Conservation (phyloP, 2,888 invertebrate genomes). For the Nomada fucata region DNA sequence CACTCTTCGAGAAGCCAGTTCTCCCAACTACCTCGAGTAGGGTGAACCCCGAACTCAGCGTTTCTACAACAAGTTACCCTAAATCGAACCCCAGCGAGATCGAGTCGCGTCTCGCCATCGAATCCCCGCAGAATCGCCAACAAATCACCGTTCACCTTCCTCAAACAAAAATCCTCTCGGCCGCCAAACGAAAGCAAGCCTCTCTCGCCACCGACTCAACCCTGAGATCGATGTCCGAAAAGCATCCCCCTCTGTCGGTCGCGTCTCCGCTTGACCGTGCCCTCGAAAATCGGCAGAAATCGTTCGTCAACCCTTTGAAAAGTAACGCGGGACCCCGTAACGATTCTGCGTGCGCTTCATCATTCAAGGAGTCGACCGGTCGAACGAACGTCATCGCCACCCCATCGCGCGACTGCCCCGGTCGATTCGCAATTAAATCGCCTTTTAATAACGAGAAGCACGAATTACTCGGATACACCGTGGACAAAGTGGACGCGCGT, state of each 20-base stretch:
- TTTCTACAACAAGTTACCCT: neutral
- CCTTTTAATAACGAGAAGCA: conserved; percentile 51
- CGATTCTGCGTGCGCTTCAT: neutral
- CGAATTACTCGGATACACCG: neutral
- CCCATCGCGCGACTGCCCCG: neutral
- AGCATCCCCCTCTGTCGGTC: neutral
- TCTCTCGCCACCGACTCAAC: neutral
- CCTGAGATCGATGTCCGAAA: conserved; percentile 21
- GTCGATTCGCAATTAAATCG: conserved; percentile 56
- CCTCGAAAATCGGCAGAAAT: conserved; percentile 30
- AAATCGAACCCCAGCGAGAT: neutral
- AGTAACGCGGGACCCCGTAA: conserved; percentile 9
- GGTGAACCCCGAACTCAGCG: too few species aligned
- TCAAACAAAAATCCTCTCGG: neutral
- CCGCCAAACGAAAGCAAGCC: conserved; percentile 2
- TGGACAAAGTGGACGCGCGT: neutral
- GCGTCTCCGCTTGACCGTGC: conserved; percentile 1
- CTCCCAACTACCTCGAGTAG: neutral
- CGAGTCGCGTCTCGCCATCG: neutral
- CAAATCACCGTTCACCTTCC: neutral
- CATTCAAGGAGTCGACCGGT: neutral
- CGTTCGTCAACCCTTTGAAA: conserved; percentile 28
- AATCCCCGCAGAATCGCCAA: neutral
- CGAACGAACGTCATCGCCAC: conserved; percentile 1
- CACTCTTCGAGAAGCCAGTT: neutral